phyloP scores from a whole-genome alignment of 1,140 invertebrate species.

The Drosophila bipectinata region DNA sequence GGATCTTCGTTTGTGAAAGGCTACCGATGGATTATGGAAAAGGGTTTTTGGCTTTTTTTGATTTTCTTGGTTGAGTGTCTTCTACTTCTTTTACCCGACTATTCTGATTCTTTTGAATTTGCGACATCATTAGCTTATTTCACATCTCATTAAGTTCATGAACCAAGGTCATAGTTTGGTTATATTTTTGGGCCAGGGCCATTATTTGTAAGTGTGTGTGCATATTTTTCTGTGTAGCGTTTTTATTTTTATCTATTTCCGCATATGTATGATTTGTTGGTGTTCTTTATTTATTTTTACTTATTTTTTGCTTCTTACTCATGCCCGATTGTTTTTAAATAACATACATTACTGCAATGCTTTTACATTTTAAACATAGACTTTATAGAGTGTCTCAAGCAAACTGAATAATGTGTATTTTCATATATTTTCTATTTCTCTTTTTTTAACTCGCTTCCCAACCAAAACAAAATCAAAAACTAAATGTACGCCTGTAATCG shows the following conservation, averaged over 20 bases:
- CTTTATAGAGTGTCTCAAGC: conserved; percentile 59
- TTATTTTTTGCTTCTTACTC: conserved; percentile 50
- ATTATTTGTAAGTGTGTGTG: conserved; percentile 28
- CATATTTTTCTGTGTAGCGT: conserved; percentile 16
- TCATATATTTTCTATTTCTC: conserved; percentile 82
- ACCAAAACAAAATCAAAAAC: conserved; percentile 53
- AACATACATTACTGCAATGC: conserved; percentile 46
- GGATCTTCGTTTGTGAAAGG: conserved; percentile 2
- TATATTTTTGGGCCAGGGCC: conserved; percentile 36
- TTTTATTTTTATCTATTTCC: conserved; percentile 42
- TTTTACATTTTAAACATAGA: conserved; percentile 42
- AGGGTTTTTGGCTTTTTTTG: conserved; percentile 15
- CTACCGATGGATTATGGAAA: conserved; percentile 2
- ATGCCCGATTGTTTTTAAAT: conserved; percentile 36
- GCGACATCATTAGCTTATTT: conserved; percentile 25
- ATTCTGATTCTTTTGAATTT: background rate
- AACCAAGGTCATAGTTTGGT: conserved; percentile 25
- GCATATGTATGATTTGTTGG: conserved; percentile 45
- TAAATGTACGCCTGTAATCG: conserved; percentile 74
- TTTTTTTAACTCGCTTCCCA: conserved; percentile 78
- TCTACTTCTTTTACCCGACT: conserved; percentile 16
- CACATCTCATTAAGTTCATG: conserved; percentile 38
- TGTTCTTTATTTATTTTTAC: conserved; percentile 39
- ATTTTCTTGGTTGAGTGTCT: conserved; percentile 21
- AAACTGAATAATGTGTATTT: conserved; percentile 78